phyloP scores from a whole-genome alignment of 2,113 vertebrate genomes.

The Canis aureus region DNA sequence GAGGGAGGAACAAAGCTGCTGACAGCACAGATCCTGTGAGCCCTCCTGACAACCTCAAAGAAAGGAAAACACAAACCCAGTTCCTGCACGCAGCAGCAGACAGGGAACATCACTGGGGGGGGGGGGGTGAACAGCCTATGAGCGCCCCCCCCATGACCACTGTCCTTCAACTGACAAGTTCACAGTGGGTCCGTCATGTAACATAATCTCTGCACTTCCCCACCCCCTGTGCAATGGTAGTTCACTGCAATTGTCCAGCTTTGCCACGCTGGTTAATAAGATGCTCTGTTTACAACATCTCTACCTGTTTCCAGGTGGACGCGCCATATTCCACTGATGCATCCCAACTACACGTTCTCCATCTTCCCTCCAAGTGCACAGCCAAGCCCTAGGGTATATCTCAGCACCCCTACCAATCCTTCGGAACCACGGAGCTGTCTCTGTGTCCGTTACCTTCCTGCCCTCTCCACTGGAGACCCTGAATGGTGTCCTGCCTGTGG shows the following conservation, averaged over 20 bases:
- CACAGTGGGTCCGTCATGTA: rapidly evolving
- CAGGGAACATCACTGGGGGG: not conserved
- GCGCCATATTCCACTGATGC: rapidly evolving
- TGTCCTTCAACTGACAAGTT: not conserved
- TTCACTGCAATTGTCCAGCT: not conserved
- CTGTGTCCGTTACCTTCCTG: not conserved
- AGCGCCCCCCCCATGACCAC: not conserved
- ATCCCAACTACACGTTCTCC: not conserved
- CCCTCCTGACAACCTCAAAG: not conserved
- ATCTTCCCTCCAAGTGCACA: not conserved
- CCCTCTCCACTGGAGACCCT: not conserved
- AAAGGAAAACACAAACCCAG: not conserved
- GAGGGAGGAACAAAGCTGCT: not conserved
- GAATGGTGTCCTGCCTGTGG: not conserved
- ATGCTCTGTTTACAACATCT: not conserved
- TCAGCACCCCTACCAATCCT: not conserved
- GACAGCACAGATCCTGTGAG: not conserved
- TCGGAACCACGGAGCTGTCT: not conserved
- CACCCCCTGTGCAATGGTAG: rapidly evolving
- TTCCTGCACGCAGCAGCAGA: not conserved
- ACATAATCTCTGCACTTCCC: not conserved
- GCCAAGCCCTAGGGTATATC: rapidly evolving
- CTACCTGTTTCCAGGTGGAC: not conserved
- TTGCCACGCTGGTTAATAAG: not conserved
- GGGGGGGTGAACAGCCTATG: too few relatives aligned